Evolutionary conservation across 2,888 invertebrate species (phyloP), one percentile per base, ranked within the genome.

Genomic region (Apodemia mormo): DNA sequence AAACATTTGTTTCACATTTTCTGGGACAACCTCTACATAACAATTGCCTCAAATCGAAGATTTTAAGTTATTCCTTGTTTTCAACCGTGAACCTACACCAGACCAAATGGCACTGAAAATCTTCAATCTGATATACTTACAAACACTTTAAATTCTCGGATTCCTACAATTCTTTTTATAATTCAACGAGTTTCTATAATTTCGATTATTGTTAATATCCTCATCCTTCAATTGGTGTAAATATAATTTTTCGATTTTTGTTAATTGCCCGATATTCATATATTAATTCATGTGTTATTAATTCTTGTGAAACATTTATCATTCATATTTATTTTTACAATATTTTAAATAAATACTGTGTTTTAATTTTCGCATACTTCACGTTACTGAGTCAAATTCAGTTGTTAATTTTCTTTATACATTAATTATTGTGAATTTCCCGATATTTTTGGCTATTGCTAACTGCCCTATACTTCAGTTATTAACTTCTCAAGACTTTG

Each of bases 61-160:
- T 68, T 68, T 65, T 54, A 54, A 68, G 68, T 65, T 37, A 37
- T 45, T 49, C 22, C 65, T 65, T 37, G 37, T 7, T 33, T 52
- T 43, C 64, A 45, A 14, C 64, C 68, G n/a, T 40, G 49, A 45
- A 65, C 52, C 29, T 64, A 61, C 52, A 52, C 49, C 54, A 37
- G 29, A 68, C 49, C 40, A 68, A 68, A 65, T 68, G 68, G 68
- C 68, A 68, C 68, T 65, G 33, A 68, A 68, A 68, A 68, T 68
- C 68, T 68, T 65, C 68, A 68, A 68, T 68, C 65, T 65, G 68
- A 65, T 65, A 52, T 58, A 58, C 58, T 12, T 30, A 58, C 30
- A 8, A 58, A 58, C 58, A 58, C 12, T 30, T 58, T 58, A 58
- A 58, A 58, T 58, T 58, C 58, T 58, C 58, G 58, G 30, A 30